These are phyloP conservation scores for Tinea pellionella DNA, from an alignment of 2,888 invertebrate genomes.

Conservation along the genomic window DNA sequence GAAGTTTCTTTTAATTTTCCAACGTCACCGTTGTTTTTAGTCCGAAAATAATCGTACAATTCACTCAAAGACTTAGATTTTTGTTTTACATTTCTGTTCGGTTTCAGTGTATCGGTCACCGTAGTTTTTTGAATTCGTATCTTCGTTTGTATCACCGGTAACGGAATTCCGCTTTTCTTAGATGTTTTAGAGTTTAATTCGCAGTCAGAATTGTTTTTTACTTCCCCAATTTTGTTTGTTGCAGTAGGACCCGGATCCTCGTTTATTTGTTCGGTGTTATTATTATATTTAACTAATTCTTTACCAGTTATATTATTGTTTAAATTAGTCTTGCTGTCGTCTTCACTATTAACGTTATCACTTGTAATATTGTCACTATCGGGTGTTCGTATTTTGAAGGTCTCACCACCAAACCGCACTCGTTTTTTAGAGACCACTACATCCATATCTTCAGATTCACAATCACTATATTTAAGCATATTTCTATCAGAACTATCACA, in stretches of 20 bases:
- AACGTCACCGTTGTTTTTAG: slow-evolving; percentile 39
- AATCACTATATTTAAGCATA: slow-evolving; percentile 71
- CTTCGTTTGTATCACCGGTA: slow-evolving; percentile 49
- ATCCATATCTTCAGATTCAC: slow-evolving; percentile 70
- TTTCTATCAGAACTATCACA: slow-evolving; percentile 57
- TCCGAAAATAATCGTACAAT: slow-evolving; percentile 57
- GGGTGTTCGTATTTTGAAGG: slow-evolving; percentile 86
- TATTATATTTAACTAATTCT: slow-evolving; percentile 17
- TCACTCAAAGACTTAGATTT: slow-evolving; percentile 63
- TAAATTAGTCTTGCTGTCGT: slow-evolving; percentile 36
- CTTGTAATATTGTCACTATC: slow-evolving; percentile 77
- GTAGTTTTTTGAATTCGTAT: slow-evolving; percentile 17
- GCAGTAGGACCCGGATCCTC: slow-evolving; percentile 19
- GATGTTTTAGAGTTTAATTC: slow-evolving; percentile 27
- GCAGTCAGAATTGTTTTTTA: slow-evolving; percentile 37
- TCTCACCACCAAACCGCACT: slow-evolving; percentile 88
- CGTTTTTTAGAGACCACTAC: slow-evolving; percentile 72
- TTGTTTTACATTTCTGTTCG: slow-evolving; percentile 39
- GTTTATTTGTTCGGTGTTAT: slow-evolving; percentile 20
- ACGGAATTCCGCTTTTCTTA: slow-evolving; percentile 54
- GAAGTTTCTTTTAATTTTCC: slow-evolving; percentile 34
- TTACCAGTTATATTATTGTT: slow-evolving; percentile 16
- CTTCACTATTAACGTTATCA: slow-evolving; percentile 59
- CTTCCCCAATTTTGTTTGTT: slow-evolving; percentile 40
- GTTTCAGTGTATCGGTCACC: slow-evolving; percentile 20